These are phyloP conservation scores for Syngnathus floridae DNA, from an alignment of 2,113 vertebrate species.

Conservation along the genomic window DNA sequence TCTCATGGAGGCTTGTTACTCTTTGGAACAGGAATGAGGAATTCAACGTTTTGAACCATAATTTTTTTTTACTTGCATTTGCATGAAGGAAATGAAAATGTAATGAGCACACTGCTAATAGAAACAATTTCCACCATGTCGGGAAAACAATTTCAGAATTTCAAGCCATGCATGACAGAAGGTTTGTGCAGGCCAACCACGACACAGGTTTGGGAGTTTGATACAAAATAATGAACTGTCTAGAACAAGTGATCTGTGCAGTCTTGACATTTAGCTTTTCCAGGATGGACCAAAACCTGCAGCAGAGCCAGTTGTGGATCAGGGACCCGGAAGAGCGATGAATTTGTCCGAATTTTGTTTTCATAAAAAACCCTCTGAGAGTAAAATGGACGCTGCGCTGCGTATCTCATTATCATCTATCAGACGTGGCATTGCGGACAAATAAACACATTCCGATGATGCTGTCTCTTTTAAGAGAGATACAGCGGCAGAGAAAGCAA, in stretches of 20 bases:
- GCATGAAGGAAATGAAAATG: neutral
- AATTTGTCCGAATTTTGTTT: slow-evolving; percentile 25
- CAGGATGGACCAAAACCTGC: slow-evolving; percentile 27
- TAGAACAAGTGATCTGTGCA: slow-evolving; percentile 23
- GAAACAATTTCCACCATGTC: slow-evolving; percentile 11
- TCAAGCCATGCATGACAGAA: slow-evolving; percentile 10
- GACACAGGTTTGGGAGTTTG: slow-evolving; percentile 12
- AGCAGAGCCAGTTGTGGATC: slow-evolving; percentile 12
- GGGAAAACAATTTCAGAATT: slow-evolving; percentile 2
- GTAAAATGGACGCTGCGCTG: slow-evolving; percentile 36
- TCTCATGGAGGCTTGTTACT: neutral
- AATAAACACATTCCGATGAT: slow-evolving; percentile 29
- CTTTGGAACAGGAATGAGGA: neutral
- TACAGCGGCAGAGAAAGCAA: slow-evolving; percentile 18
- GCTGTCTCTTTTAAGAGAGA: slow-evolving; percentile 6
- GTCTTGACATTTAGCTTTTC: slow-evolving; percentile 34
- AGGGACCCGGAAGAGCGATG: slow-evolving; percentile 16
- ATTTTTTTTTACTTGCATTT: neutral
- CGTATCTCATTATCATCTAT: slow-evolving; percentile 41
- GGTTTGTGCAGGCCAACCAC: slow-evolving; percentile 18
- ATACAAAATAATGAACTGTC: slow-evolving; percentile 35
- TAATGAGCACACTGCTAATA: neutral
- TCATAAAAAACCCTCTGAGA: slow-evolving; percentile 33
- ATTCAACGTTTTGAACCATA: neutral
- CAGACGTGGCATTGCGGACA: slow-evolving; percentile 40